Base-by-base conservation (phyloP, 1,140 invertebrate genomes). In the Protaetia brevitarsis region DNA sequence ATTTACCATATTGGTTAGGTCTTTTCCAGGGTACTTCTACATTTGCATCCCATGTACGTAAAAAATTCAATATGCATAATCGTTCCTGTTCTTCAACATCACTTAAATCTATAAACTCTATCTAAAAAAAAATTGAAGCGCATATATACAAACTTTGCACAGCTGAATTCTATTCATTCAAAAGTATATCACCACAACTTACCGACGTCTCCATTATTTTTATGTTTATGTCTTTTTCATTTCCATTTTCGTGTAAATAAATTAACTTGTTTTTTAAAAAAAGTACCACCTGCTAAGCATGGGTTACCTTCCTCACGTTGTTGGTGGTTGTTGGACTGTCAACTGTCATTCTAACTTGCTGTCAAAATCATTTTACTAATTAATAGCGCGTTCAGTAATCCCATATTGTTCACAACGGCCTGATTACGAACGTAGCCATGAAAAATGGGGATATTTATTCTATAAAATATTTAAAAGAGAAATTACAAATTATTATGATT, bases 41-140 rank as follows among this genome's bases (percentile, higher is more conserved):
- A 61, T 66, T 70, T 30, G 68, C 26, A 65, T 74, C 65, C 29
- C 29, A 45, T 19, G 69, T 62, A 45, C 72, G 69, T 30, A 78
- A 59, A 11, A 71, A 73, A 27, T 65, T 62, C 21, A 73, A 45
- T 45, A 78, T 69, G 37, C 63, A 67, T 10, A 69, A 64, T 61
- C 66, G 69, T 67, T 78, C 77, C 13, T 64, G 60, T 23, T 76
- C 74, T 6, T 77, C 75, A 1, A 77, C 70, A 30, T 68, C 77
- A 56, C 58, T 77, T 19, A 78, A 68, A 69, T 78, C 77, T 56
- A 78, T 63, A 63, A 78, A 78, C 30, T 72, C 65, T 62, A 62
- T 62, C 60, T 62, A 21, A 13, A 36, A 34, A 5, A 31, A 21
- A 28, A 37, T 21, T 62, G 30, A 29, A 61, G 36, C 31, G 13